Evolutionary conservation across 2,888 invertebrate species (phyloP), one percentile per base, ranked within the genome.

Genomic region (Yponomeuta cagnagella): DNA sequence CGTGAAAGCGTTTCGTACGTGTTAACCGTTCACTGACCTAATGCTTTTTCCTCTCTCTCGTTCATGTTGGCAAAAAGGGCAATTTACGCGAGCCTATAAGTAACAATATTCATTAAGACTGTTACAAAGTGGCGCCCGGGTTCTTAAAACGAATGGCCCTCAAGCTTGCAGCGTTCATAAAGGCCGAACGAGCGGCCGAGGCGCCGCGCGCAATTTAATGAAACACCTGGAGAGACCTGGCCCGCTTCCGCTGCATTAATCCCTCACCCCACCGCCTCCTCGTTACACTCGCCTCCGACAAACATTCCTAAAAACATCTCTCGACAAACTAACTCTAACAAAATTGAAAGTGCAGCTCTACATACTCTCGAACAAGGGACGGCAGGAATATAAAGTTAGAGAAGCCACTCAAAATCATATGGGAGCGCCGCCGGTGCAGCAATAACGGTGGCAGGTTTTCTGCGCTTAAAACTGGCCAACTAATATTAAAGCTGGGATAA

Each of bases 81-180:
- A 89, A 92, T 91, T 91, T 89, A 87, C 87, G 87, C 83, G 82
- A 85, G 87, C 89, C 89, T 90, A 90, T 90, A 90, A 92, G 91
- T 90, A 91, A 90, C 90, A 86, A 89, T 90, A 90, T 92, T 92
- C 90, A 91, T 92, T 92, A 92, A 89, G 86, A 86, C 84, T 82
- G 89, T 90, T 90, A 91, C 91, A 91, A 90, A 92, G 91, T 92
- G 87, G 89, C 88, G 85, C 88, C 81, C 86, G 84, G 89, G 89
- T 89, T 90, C 91, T 91, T 91, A 89, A 89, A 91, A 90, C 89
- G 90, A 91, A 91, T 91, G 89, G 90, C 90, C 84, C 90, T 91
- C 86, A 85, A 91, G 90, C 86, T 87, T 87, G 89, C 90, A 88
- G 86, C 89, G 80, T 85, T 89, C 90, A 90, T 91, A 91, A 92